Conservation (phyloP, 2,888 invertebrate genomes). For the Cryptus viduatorius region DNA sequence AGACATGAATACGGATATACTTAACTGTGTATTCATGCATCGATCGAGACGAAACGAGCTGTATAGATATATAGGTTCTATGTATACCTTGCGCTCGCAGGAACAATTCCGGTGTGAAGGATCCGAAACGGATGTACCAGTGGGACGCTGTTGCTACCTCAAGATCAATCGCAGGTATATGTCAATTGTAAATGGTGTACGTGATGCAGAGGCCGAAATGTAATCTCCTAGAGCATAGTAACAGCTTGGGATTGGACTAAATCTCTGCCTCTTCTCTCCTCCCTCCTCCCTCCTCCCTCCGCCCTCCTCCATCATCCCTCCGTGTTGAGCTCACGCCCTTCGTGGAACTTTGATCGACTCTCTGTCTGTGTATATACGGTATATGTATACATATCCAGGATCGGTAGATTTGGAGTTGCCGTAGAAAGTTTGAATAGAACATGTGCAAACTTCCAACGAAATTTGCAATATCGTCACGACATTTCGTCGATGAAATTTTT, state of each 20-base stretch:
- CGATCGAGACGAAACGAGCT: conserved; percentile 47
- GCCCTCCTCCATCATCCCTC: too few species aligned
- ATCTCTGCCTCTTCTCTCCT: conserved; percentile 51
- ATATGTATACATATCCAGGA: neutral
- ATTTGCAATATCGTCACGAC: neutral
- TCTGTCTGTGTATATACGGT: neutral
- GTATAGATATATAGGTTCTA: conserved; percentile 4
- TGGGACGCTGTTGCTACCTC: conserved; percentile 56
- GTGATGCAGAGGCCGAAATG: conserved; percentile 10
- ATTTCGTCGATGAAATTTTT: neutral
- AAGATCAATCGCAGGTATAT: conserved; percentile 60
- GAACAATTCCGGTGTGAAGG: conserved; percentile 62
- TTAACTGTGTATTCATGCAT: conserved; percentile 55
- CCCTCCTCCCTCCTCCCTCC: conserved; percentile 51
- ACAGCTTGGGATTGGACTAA: conserved; percentile 60
- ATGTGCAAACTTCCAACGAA: neutral
- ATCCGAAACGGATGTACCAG: conserved; percentile 67
- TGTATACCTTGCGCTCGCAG: conserved; percentile 38
- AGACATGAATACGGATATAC: conserved; percentile 58
- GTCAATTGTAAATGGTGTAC: conserved; percentile 46
- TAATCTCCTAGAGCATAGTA: conserved; percentile 57
- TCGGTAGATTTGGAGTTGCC: conserved; percentile 36
- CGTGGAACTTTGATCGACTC: conserved; percentile 52
- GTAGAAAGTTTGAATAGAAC: conserved; percentile 2
- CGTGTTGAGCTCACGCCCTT: conserved; percentile 61